phyloP scores from a whole-genome alignment of 2,797 vertebrate species.

The Heteromormyrus szaboi region DNA sequence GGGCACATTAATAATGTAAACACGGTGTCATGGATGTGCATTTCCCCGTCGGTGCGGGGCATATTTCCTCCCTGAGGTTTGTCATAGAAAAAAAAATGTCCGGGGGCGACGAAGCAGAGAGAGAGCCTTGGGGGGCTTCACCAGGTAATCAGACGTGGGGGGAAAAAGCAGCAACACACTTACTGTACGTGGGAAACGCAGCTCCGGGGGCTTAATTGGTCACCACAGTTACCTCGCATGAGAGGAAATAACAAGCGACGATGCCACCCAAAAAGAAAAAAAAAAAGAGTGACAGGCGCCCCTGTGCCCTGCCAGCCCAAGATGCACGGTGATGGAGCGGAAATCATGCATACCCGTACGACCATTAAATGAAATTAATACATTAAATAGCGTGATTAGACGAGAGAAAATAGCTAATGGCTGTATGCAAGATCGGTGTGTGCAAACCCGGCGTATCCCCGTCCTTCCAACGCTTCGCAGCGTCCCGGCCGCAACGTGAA shows the following conservation, averaged over 20 bases:
- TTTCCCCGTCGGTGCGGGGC: not conserved
- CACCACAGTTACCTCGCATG: not conserved
- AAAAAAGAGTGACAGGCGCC: not conserved
- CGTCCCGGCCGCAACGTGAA: slow-evolving; percentile 10
- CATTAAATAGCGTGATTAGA: not conserved
- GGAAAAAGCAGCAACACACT: not conserved
- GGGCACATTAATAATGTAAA: not conserved
- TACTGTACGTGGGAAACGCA: not conserved
- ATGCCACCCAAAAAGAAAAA: not conserved
- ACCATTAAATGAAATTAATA: not conserved
- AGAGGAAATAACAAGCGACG: not conserved
- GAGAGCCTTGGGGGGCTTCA: not conserved
- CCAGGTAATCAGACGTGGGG: not conserved
- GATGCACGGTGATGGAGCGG: not conserved
- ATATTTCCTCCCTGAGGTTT: not conserved
- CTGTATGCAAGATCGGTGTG: not conserved
- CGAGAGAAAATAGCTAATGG: not conserved
- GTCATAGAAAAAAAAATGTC: not conserved
- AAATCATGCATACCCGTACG: not conserved
- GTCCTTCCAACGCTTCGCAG: not conserved
- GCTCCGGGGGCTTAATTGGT: not conserved
- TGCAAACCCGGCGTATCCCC: not conserved
- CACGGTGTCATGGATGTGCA: not conserved
- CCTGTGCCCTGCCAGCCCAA: not conserved
- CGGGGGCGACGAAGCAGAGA: not conserved